Base-by-base conservation (phyloP, 2,113 vertebrate genomes). In the Capreolus pygargus region DNA sequence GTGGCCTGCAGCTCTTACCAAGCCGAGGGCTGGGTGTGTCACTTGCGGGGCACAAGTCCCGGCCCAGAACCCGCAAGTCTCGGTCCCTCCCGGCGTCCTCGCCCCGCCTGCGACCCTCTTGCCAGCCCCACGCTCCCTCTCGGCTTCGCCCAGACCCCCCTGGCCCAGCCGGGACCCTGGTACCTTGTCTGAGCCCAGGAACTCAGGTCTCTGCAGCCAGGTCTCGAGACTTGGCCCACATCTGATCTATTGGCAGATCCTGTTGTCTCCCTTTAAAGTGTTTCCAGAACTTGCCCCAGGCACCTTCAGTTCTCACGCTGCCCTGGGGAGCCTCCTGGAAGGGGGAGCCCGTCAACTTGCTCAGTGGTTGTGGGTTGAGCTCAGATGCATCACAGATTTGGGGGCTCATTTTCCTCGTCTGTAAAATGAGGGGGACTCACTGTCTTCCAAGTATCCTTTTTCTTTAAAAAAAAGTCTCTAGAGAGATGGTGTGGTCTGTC, bases 21-120 rank as follows among this genome's bases (percentile, higher is more conserved):
- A 50, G 5, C 28, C 1, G 9, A 11, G 9, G 45, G 47, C 16
- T 6, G 17, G 17, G 15, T 4, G 3, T 10, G 45, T 2, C 16
- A 7, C 16, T 16, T 17, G 7, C 0, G 7, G 60, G 15, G 30
- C 30, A 0, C 15, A 15, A 8, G 47, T 33, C 10, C 0, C 2
- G 4, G 16, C 47, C 78, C 64, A 36, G 64, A 64, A 36, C n/a
- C 52, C 15, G 5, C 52, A 50, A 50, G n/a, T 36, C 8, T 1
- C 1, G 5, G 7, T 50, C 64, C n/a, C 9, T 10, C 64, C 64
- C 27, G 6, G 45, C 2, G 1, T 7, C 78, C 30, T 21, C 16
- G 3, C 45, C 15, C 9, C 16, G 0, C 27, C 76, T 16, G 9
- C 2, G 5, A 3, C 28, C 45, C 45, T 6, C 74, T 4, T 14